These are phyloP conservation scores for Lagria hirta DNA, from an alignment of 2,888 invertebrate species.

Conservation along the genomic window DNA sequence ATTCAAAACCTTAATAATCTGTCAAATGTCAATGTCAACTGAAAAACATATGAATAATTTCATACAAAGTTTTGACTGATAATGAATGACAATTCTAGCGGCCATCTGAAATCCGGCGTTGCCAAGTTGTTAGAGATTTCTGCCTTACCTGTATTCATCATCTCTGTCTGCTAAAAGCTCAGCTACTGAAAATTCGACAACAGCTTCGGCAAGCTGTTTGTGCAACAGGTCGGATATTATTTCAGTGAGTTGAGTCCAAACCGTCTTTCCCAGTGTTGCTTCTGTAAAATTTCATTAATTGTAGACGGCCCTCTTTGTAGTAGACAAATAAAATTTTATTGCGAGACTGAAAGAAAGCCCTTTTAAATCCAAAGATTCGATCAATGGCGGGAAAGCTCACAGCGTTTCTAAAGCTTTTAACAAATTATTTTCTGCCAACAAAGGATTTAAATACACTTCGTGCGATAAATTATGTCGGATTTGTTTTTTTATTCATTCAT, in stretches of 20 bases:
- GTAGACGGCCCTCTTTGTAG: too few species aligned
- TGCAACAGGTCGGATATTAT: conserved; percentile 41
- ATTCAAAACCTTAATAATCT: too few species aligned
- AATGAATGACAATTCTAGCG: too few species aligned
- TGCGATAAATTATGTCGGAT: background rate
- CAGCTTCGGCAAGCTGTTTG: conserved; percentile 44
- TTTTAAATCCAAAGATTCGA: conserved; percentile 13
- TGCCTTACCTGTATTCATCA: conserved; percentile 42
- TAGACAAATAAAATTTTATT: conserved; percentile 15
- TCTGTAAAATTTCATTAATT: conserved; percentile 30
- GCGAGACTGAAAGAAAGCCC: conserved; percentile 5
- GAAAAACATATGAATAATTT: too few species aligned
- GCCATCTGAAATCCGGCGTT: too few species aligned
- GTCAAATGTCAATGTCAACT: too few species aligned
- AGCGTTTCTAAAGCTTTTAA: conserved; percentile 17
- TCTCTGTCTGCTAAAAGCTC: conserved; percentile 47
- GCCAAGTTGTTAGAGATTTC: background rate
- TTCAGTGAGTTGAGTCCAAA: conserved; percentile 45
- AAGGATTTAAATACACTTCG: conserved; percentile 1
- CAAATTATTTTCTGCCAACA: conserved; percentile 14
- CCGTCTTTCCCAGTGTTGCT: conserved; percentile 39
- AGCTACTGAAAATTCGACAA: conserved; percentile 49
- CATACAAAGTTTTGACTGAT: too few species aligned
- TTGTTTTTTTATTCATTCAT: too few species aligned
- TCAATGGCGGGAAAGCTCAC: conserved; percentile 6